Evolutionary conservation across 2,888 invertebrate genomes (phyloP).

Genomic region (Adineta ricciae): DNA sequence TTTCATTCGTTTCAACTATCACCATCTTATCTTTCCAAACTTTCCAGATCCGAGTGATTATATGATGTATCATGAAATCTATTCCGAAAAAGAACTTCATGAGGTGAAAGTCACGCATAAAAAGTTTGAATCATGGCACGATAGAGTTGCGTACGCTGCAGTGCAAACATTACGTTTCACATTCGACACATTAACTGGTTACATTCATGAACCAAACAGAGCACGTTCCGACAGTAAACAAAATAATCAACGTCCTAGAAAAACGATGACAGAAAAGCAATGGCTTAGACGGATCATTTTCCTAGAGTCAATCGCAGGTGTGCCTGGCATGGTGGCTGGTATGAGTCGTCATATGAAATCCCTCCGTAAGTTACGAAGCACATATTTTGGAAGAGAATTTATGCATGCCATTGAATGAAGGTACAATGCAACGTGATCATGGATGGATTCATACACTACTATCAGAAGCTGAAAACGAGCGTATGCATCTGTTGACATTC

Average conservation of each 20-base stretch:
- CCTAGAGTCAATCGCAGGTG: slow-evolving; percentile 48
- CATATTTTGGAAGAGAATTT: too few relatives aligned
- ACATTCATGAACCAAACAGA: not conserved
- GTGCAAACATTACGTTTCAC: not conserved
- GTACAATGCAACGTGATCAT: slow-evolving; percentile 43
- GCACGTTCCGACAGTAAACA: not conserved
- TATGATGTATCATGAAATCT: slow-evolving; percentile 34
- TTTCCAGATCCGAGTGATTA: not conserved
- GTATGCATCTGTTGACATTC: slow-evolving; percentile 48
- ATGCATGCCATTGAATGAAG: not conserved
- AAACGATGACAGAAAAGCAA: not conserved
- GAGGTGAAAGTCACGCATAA: slow-evolving; percentile 42
- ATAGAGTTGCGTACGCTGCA: slow-evolving; percentile 37
- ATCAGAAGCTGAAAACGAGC: slow-evolving; percentile 49
- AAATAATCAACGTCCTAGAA: not conserved
- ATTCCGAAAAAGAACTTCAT: slow-evolving; percentile 41
- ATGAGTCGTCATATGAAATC: slow-evolving; percentile 48
- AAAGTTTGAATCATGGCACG: slow-evolving; percentile 40
- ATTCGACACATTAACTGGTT: not conserved
- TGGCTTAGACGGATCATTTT: slow-evolving; percentile 42
- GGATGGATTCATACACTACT: slow-evolving; percentile 49
- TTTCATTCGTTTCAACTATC: too few relatives aligned
- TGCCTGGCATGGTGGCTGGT: slow-evolving; percentile 49
- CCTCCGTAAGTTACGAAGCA: slow-evolving; percentile 36
- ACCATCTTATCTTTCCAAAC: too few relatives aligned